Evolutionary conservation across 2,888 invertebrate genomes (phyloP).

Genomic region (Melanchra persicariae): DNA sequence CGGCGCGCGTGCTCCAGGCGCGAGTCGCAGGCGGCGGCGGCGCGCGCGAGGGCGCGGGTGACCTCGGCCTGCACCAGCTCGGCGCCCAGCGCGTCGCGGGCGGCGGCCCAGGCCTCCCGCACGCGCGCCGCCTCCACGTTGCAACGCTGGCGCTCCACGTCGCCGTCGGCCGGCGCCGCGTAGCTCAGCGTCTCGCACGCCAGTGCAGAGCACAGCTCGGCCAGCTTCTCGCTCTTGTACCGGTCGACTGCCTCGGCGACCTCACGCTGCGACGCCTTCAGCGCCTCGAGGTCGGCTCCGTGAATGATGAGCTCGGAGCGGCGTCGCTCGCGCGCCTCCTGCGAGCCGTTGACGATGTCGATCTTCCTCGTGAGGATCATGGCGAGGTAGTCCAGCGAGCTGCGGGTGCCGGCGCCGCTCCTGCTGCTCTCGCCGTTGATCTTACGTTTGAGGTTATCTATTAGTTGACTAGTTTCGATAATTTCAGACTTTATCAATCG

Average conservation of each 20-base stretch:
- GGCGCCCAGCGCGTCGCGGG: conserved; percentile 94
- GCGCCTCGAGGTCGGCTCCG: conserved; percentile 88
- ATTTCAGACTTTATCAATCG: conserved; percentile 93
- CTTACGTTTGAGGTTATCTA: conserved; percentile 93
- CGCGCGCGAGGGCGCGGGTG: conserved; percentile 93
- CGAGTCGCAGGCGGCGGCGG: conserved; percentile 93
- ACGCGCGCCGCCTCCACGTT: conserved; percentile 92
- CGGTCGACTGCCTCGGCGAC: conserved; percentile 91
- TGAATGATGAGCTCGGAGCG: conserved; percentile 82
- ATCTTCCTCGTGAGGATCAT: conserved; percentile 94
- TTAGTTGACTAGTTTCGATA: conserved; percentile 94
- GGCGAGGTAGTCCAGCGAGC: conserved; percentile 93
- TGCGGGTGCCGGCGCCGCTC: conserved; percentile 80
- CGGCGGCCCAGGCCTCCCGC: conserved; percentile 94
- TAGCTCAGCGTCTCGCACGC: conserved; percentile 93
- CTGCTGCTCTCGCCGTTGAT: conserved; percentile 90
- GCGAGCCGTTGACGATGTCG: conserved; percentile 81
- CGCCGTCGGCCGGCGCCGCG: conserved; percentile 85
- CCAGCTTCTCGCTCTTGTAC: conserved; percentile 93
- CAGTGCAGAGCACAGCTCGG: conserved; percentile 93
- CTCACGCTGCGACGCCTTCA: conserved; percentile 91
- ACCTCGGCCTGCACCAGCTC: conserved; percentile 95
- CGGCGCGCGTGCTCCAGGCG: conserved; percentile 89
- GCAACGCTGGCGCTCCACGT: conserved; percentile 82
- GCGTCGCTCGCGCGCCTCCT: conserved; percentile 75